Conservation (phyloP, 1,140 invertebrate genomes). For the Drosophila kanapiae region DNA sequence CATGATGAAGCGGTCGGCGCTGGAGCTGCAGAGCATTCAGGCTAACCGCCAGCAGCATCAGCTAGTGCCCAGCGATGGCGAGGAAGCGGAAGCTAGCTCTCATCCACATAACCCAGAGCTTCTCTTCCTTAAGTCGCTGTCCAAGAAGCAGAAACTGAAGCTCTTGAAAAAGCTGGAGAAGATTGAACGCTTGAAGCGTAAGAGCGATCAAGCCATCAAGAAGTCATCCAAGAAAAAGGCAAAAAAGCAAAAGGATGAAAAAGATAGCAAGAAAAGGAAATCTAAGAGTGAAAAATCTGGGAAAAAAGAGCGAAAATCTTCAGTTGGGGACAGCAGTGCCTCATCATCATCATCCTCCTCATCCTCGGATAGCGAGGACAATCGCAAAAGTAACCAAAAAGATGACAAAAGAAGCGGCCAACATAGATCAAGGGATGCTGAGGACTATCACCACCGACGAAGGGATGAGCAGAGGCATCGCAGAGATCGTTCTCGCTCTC, state of each 20-base stretch:
- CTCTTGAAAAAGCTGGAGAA: conserved; percentile 94
- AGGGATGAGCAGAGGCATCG: conserved; percentile 41
- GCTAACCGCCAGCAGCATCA: conserved; percentile 77
- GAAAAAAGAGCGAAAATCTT: conserved; percentile 31
- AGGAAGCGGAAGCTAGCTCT: conserved; percentile 87
- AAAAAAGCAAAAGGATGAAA: conserved; percentile 59
- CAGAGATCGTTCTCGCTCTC: conserved; percentile 31
- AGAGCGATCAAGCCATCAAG: conserved; percentile 47
- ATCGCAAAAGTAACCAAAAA: conserved; percentile 17
- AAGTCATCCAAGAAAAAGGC: conserved; percentile 56
- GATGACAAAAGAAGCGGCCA: conserved; percentile 29
- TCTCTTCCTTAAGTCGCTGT: conserved; percentile 92
- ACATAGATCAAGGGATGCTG: conserved; percentile 35
- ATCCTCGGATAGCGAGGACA: conserved; percentile 42
- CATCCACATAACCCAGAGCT: conserved; percentile 80
- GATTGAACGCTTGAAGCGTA: conserved; percentile 89
- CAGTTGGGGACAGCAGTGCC: conserved; percentile 25
- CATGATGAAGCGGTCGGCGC: conserved; percentile 92
- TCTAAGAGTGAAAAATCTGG: conserved; percentile 33
- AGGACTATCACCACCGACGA: conserved; percentile 23
- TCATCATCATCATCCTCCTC: conserved; percentile 56
- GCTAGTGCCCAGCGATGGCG: conserved; percentile 85
- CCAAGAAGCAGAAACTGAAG: conserved; percentile 95
- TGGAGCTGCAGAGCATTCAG: conserved; percentile 85
- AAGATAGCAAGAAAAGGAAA: conserved; percentile 49